phyloP scores from a whole-genome alignment of 2,888 invertebrate genomes.

The Choristoneura rosaceana region DNA sequence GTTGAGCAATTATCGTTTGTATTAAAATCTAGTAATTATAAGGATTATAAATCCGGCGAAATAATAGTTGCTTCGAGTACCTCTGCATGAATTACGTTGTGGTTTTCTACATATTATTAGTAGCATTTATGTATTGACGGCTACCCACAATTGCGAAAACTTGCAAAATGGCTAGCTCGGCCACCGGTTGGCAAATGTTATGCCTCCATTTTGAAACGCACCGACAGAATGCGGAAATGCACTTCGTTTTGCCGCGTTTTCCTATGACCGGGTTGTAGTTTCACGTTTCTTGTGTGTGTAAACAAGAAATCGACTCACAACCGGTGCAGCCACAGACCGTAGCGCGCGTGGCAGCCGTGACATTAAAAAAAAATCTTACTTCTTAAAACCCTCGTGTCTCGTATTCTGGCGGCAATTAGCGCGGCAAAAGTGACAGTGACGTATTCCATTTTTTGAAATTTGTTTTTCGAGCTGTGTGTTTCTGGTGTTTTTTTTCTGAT shows the following conservation, averaged over 20 bases:
- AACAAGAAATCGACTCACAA: conserved; percentile 75
- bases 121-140: conserved; percentile 50
- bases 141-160: conserved; percentile 61
- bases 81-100: background rate
- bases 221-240: conserved; percentile 67
- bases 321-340: conserved; percentile 77
- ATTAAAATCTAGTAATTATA: too few relatives aligned
- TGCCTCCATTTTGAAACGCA: conserved; percentile 68
- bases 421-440: conserved; percentile 40
- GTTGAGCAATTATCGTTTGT: too few relatives aligned
- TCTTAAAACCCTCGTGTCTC: conserved; percentile 51
- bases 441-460: conserved; percentile 32
- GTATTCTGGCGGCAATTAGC: conserved; percentile 67
- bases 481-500: conserved; percentile 23
- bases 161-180: conserved; percentile 53
- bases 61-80: too few relatives aligned
- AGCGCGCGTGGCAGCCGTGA: conserved; percentile 75
- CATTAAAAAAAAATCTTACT: conserved; percentile 61
- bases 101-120: background rate
- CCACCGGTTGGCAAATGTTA: conserved; percentile 52
- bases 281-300: conserved; percentile 64
- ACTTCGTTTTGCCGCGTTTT: conserved; percentile 62
- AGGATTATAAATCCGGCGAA: too few relatives aligned
- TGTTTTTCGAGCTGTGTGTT: conserved; percentile 27
- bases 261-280: conserved; percentile 64